phyloP scores from a whole-genome alignment of 2,888 invertebrate species.

The Kryphioiulus occultus region DNA sequence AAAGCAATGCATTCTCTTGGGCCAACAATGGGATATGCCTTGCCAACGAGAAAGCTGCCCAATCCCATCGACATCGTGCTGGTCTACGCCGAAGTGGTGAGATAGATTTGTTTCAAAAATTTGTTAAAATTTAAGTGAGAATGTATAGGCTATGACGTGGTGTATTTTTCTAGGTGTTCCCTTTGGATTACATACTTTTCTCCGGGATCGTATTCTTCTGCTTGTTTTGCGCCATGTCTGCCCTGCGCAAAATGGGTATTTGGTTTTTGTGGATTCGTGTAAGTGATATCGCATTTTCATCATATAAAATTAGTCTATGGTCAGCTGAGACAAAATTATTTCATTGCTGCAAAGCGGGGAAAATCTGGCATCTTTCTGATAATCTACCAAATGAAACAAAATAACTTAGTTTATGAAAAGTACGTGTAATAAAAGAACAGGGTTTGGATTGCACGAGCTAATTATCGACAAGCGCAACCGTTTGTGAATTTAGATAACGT shows the following conservation, averaged over 20 bases:
- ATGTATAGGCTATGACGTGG: neutral
- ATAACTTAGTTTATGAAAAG: too few relatives aligned
- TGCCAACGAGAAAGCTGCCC: conserved; percentile 60
- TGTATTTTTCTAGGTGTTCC: conserved; percentile 59
- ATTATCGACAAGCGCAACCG: too few relatives aligned
- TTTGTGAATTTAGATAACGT: too few relatives aligned
- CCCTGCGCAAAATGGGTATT: conserved; percentile 62
- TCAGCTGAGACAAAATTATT: too few relatives aligned
- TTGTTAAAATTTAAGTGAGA: neutral
- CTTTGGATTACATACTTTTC: conserved; percentile 63
- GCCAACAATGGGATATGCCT: conserved; percentile 61
- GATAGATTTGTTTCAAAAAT: neutral
- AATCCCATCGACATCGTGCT: conserved; percentile 63
- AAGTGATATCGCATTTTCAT: conserved; percentile 51
- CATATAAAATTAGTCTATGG: too few relatives aligned
- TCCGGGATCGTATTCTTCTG: conserved; percentile 61
- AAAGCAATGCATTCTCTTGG: conserved; percentile 63
- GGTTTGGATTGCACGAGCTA: too few relatives aligned
- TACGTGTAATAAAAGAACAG: too few relatives aligned
- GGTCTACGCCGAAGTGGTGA: conserved; percentile 61
- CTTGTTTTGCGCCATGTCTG: conserved; percentile 63
- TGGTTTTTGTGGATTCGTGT: conserved; percentile 63
- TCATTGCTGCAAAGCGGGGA: too few relatives aligned
- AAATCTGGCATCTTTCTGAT: too few relatives aligned
- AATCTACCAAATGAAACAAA: too few relatives aligned